A percentile compares a stretch with the other conserved stretches of the same genome.
Evolutionary conservation across 2,797 vertebrate species (phyloP).

Genomic region (Rhynchonycteris naso): DNA sequence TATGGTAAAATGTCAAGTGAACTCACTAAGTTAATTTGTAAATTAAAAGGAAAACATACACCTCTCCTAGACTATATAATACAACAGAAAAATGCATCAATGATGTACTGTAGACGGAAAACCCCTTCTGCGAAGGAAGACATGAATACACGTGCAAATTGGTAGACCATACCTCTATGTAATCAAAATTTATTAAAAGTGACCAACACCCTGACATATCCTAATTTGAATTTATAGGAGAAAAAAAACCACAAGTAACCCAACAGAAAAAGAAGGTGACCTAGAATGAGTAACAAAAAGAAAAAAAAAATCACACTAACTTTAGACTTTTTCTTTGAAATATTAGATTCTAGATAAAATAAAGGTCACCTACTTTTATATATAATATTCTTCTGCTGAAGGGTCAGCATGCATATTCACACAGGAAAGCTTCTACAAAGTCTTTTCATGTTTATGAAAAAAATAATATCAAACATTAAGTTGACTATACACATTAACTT

Average conservation of each 20-base stretch:
- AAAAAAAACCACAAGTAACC: neutral
- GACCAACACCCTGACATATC: neutral
- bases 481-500: neutral
- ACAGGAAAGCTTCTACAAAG: neutral
- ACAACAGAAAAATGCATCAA: neutral
- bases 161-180: neutral
- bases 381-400: neutral
- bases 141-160: constrained; percentile 42
- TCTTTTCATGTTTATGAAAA: neutral
- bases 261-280: neutral
- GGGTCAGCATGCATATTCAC: neutral
- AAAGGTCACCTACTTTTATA: neutral
- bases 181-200: constrained; percentile 12
- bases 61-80: neutral
- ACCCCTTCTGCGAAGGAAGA: neutral
- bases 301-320: neutral
- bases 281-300: neutral
- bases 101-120: neutral
- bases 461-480: neutral
- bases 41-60: constrained; percentile 4
- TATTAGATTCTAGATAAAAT: neutral
- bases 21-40: neutral
- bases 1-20: neutral
- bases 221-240: neutral
- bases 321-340: neutral